A percentile compares a stretch with the other conserved stretches of the same genome.
Evolutionary conservation across 2,888 invertebrate genomes (phyloP).

Genomic region (Adelognathus sp.): DNA sequence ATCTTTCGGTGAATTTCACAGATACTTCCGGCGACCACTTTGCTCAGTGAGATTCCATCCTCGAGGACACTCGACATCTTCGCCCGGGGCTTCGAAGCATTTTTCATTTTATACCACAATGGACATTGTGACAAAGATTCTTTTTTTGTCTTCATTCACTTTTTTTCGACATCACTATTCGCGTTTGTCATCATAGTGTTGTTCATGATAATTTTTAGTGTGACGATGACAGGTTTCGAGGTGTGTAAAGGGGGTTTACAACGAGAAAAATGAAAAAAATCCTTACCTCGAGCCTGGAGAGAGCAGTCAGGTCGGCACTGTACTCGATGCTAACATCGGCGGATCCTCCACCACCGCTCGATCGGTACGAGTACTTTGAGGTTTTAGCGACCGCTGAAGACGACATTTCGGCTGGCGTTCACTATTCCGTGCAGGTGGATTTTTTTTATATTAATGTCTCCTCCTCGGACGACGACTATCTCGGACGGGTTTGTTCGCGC

Average conservation of each 20-base stretch:
- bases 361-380: conserved; percentile 96
- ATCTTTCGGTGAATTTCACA: too few species aligned
- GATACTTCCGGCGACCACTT: conserved; percentile 1
- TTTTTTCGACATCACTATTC: too few species aligned
- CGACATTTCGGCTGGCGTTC: conserved; percentile 81
- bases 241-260: background rate
- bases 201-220: background rate
- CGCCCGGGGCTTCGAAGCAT: too few species aligned
- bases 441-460: too few species aligned
- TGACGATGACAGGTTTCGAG: background rate
- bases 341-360: conserved; percentile 88
- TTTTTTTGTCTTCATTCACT: too few species aligned
- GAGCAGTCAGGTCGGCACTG: conserved; percentile 95
- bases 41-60: background rate
- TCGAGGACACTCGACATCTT: too few species aligned
- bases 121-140: too few species aligned
- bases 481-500: background rate
- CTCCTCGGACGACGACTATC: conserved; percentile 56
- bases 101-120: too few species aligned
- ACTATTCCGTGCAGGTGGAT: conserved; percentile 57
- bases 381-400: conserved; percentile 91
- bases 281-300: conserved; percentile 97
- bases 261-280: conserved; percentile 5
- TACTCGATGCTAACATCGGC: conserved; percentile 98
- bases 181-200: too few species aligned